Percentiles rank a stretch among this genome's conserved stretches.
phyloP scores from a whole-genome alignment of 2,113 vertebrate genomes.

The Columba janthina region DNA sequence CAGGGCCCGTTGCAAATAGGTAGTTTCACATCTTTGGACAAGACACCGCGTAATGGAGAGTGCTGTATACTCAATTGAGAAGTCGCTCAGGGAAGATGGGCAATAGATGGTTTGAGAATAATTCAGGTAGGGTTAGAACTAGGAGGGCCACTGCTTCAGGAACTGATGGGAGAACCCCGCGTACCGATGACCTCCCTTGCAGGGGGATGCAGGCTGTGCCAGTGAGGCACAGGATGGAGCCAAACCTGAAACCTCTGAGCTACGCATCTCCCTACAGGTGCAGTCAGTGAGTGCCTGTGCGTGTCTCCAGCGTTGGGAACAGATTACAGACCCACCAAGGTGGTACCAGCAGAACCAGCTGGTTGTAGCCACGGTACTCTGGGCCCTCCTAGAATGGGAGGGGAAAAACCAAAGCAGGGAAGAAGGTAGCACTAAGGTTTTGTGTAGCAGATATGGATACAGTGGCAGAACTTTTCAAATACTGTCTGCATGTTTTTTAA shows the following conservation, averaged over 20 bases:
- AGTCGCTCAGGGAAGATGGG: neutral
- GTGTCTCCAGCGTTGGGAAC: neutral
- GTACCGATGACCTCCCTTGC: neutral
- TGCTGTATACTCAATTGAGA: neutral
- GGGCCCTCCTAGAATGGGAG: neutral
- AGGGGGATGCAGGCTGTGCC: neutral
- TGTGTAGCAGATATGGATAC: neutral
- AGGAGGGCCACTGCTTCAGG: neutral
- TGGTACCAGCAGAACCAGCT: neutral
- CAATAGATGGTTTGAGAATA: neutral
- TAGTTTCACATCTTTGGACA: neutral
- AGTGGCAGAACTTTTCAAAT: neutral
- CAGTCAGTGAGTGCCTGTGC: neutral
- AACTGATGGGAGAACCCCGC: neutral
- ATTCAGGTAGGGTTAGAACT: neutral
- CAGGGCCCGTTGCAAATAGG: neutral
- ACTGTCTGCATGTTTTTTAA: neutral
- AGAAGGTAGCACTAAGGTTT: neutral
- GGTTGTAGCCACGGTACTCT: neutral
- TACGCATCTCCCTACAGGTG: neutral
- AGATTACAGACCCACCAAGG: accelerated
- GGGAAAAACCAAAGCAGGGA: neutral
- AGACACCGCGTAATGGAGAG: accelerated
- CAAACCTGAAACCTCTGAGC: neutral
- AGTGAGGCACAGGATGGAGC: neutral